Evolutionary conservation across 2,113 vertebrate species (phyloP).

Genomic region (Aramus guarauna): DNA sequence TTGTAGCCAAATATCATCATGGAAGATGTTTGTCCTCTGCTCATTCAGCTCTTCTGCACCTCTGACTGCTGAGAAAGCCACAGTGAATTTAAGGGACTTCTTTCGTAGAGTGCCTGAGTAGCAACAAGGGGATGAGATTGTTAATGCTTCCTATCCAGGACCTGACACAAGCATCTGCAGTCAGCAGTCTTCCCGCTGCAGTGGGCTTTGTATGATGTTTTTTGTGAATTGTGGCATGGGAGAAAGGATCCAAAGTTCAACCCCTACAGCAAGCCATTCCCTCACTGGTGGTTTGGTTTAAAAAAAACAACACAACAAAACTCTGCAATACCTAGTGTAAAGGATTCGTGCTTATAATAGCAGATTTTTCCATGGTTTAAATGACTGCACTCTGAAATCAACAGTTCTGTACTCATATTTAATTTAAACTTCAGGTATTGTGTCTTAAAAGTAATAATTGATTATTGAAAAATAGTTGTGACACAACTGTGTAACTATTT

Average conservation of each 20-base stretch:
- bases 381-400: background rate
- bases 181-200: background rate
- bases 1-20: background rate
- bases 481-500: background rate
- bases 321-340: background rate
- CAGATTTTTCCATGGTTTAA: background rate
- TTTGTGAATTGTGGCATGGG: background rate
- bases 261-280: background rate
- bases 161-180: background rate
- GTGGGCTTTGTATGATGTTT: background rate
- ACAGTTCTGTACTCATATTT: background rate
- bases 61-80: background rate
- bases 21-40: background rate
- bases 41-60: background rate
- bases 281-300: background rate
- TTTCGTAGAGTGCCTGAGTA: background rate
- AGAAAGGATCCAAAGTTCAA: background rate
- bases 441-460: background rate
- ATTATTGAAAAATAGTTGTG: background rate
- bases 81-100: background rate
- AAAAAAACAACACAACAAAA: background rate
- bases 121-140: background rate
- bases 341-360: background rate
- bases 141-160: background rate
- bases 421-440: background rate